Evolutionary conservation across 2,888 invertebrate genomes (phyloP), one percentile per base, ranked within the genome.

Genomic region (Cosmia pyralina): DNA sequence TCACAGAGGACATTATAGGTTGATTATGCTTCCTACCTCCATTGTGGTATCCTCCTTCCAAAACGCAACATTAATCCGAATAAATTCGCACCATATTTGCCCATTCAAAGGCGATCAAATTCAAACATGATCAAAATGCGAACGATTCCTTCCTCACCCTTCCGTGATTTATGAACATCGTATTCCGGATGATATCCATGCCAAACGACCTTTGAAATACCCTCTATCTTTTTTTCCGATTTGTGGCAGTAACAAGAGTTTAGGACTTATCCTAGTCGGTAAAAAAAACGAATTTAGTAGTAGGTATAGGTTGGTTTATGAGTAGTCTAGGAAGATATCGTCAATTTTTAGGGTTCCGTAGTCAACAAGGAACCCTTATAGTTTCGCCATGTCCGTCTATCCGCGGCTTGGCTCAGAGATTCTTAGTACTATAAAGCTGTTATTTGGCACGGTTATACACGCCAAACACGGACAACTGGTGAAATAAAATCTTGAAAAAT

Each of bases 151-250:
- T 69, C 38, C 53, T 17, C 17, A 52, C 58, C 63, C 69, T 55
- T 59, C 63, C 13, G 17, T 66, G 72, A 78, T 70, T 80, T 80
- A 84, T 78, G 48, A 19, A 44, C 64, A 41, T 44, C 62, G 69
- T 10, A 58, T 72, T 44, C 77, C 65, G 71, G 66, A 62, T 50
- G 59, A 63, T 48, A 55, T 72, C 53, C 46, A 22, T 28, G 55
- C 59, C 67, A 53, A 79, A 80, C 69, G 82, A 66, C 72, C 79
- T 68, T 79, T 71, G 52, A 66, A 77, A 74, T 63, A 73, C 34
- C 64, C 58, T 77, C 65, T 74, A 72, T 79, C 75, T 69, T 44
- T 63, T 64, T 60, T 50, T 34, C 71, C 71, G 46, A 71, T 76
- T 79, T 55, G 50, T 13, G 44, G 55, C 41, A 52, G 57, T 53